phyloP scores from a whole-genome alignment of 2,797 vertebrate genomes.

The Gymnothorax javanicus region DNA sequence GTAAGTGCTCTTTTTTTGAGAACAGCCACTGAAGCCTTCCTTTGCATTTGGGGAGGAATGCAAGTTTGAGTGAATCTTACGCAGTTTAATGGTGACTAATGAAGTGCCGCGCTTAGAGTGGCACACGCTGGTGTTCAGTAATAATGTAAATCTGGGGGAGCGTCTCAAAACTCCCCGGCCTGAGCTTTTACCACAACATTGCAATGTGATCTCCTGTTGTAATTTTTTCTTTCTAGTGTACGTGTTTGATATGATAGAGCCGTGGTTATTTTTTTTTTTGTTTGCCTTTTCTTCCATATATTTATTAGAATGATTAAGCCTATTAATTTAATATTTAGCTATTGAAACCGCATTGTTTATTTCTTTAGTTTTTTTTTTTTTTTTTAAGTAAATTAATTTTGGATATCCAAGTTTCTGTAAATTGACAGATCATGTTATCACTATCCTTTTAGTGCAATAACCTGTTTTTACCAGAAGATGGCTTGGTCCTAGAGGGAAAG shows the following conservation, averaged over 20 bases:
- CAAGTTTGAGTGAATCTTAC: conserved; percentile 40
- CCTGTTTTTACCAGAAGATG: conserved; percentile 54
- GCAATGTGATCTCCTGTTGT: conserved; percentile 60
- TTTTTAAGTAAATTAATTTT: conserved; percentile 60
- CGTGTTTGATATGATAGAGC: conserved; percentile 57
- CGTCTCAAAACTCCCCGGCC: conserved; percentile 17
- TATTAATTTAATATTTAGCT: conserved; percentile 74
- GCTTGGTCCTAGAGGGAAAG: conserved; percentile 30
- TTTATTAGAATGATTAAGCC: conserved; percentile 79
- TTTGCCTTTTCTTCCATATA: conserved; percentile 69
- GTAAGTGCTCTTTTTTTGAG: conserved; percentile 47
- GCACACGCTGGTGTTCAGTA: conserved; percentile 49
- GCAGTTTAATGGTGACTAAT: conserved; percentile 44
- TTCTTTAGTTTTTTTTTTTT: conserved; percentile 41
- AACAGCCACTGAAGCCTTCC: conserved; percentile 41
- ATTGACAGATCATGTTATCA: conserved; percentile 73
- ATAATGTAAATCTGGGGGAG: conserved; percentile 42
- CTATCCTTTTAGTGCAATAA: conserved; percentile 94
- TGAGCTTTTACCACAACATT: conserved; percentile 64
- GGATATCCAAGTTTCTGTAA: conserved; percentile 59
- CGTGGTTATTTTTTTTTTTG: conserved; percentile 65
- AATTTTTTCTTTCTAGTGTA: conserved; percentile 52
- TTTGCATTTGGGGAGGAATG: conserved; percentile 40
- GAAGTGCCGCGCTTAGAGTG: conserved; percentile 44
- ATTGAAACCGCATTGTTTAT: conserved; percentile 58